phyloP scores from a whole-genome alignment of 2,797 vertebrate species.

The Enteromius unitaeniatus region DNA sequence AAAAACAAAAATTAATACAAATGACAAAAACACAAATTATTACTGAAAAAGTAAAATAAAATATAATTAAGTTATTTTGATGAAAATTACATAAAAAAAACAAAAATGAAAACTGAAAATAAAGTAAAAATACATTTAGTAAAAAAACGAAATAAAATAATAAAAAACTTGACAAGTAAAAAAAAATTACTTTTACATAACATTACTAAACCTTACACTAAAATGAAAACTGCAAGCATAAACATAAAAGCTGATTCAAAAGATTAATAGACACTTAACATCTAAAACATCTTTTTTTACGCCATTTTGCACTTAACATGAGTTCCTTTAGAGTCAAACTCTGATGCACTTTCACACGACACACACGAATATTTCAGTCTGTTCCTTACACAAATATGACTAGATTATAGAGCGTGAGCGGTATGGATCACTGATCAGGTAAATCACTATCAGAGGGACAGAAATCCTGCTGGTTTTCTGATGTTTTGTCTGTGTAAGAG shows the following conservation, averaged over 20 bases:
- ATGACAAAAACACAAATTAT: no score
- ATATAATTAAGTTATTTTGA: no score
- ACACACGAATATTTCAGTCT: neutral
- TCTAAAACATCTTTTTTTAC: neutral
- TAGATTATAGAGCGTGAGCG: neutral
- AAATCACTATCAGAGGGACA: neutral
- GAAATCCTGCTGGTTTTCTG: neutral
- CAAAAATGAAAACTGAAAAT: no score
- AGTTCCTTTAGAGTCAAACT: neutral
- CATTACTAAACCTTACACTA: neutral
- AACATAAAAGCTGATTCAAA: neutral
- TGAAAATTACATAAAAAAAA: no score
- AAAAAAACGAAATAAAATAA: neutral
- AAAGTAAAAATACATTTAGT: neutral
- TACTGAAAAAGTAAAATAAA: no score
- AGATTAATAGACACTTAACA: neutral
- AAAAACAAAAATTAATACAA: no score
- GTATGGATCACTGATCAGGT: neutral
- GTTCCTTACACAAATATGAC: neutral
- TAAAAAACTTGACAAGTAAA: neutral
- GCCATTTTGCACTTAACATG: no score
- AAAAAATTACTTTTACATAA: neutral
- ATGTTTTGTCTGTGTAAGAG: neutral
- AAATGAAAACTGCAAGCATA: neutral
- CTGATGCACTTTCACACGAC: neutral